Evolutionary conservation across 2,888 invertebrate genomes (phyloP).

Genomic region (Trisateles emortualis): DNA sequence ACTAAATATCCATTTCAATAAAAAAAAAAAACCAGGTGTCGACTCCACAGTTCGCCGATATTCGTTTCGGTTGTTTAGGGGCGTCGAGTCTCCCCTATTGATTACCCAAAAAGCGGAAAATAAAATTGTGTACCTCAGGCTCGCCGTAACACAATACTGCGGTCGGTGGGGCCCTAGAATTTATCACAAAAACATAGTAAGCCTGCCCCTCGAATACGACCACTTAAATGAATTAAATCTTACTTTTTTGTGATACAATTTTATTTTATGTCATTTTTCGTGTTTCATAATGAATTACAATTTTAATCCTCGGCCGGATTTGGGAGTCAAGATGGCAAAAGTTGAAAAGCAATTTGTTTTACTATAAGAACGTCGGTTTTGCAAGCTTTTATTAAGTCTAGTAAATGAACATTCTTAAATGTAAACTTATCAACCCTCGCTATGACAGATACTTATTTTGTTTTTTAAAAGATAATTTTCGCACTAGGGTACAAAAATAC

Average conservation of each 20-base stretch:
- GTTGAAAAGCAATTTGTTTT: conserved; percentile 35
- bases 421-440: not conserved
- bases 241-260: conserved; percentile 43
- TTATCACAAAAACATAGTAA: conserved; percentile 59
- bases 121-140: conserved; percentile 79
- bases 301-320: conserved; percentile 41
- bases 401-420: not conserved
- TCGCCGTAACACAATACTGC: conserved; percentile 70
- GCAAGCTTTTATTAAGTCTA: conserved; percentile 5
- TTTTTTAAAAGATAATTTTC: too few relatives aligned
- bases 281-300: conserved; percentile 45
- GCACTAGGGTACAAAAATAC: too few relatives aligned
- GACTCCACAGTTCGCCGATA: conserved; percentile 54
- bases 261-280: conserved; percentile 38
- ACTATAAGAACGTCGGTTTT: conserved; percentile 20
- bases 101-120: conserved; percentile 87
- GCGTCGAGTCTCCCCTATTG: conserved; percentile 83
- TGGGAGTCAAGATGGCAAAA: conserved; percentile 28
- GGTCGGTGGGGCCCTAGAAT: conserved; percentile 57
- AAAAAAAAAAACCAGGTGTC: conserved; percentile 23
- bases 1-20: conserved; percentile 4
- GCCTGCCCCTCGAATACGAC: conserved; percentile 45
- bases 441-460: not conserved
- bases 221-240: conserved; percentile 76
- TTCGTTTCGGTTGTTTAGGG: conserved; percentile 69